Evolutionary conservation across 2,113 vertebrate species (phyloP).

Genomic region (Corapipo altera): DNA sequence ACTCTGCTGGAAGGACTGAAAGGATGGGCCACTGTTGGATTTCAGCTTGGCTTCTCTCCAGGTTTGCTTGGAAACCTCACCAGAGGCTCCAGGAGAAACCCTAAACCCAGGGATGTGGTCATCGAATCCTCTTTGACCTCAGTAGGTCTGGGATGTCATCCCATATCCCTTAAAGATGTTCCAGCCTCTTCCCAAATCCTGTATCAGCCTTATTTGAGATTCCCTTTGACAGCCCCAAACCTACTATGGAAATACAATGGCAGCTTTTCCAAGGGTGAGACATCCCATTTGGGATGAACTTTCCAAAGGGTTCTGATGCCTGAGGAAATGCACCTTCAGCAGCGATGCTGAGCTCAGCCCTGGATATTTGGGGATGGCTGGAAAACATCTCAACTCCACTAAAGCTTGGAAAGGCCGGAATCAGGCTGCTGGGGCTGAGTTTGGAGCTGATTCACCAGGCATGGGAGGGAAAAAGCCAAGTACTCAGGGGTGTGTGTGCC

Average conservation of each 20-base stretch:
- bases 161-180: background rate
- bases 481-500: background rate
- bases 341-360: background rate
- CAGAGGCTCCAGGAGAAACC: background rate
- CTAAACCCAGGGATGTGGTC: background rate
- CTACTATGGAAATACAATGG: background rate
- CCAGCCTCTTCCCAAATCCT: background rate
- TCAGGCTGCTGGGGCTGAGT: background rate
- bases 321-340: background rate
- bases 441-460: background rate
- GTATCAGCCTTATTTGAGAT: background rate
- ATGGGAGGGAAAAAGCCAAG: background rate
- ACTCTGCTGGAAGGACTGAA: background rate
- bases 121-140: background rate
- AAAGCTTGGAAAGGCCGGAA: background rate
- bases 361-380: background rate
- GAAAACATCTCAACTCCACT: background rate
- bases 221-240: slow-evolving; percentile 8
- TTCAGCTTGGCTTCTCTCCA: background rate
- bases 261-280: background rate
- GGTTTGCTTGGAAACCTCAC: background rate
- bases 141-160: background rate
- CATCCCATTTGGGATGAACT: background rate
- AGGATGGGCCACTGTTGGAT: background rate
- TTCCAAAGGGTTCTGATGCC: background rate